phyloP scores from a whole-genome alignment of 2,113 vertebrate species.

The Himantopus leucocephalus region DNA sequence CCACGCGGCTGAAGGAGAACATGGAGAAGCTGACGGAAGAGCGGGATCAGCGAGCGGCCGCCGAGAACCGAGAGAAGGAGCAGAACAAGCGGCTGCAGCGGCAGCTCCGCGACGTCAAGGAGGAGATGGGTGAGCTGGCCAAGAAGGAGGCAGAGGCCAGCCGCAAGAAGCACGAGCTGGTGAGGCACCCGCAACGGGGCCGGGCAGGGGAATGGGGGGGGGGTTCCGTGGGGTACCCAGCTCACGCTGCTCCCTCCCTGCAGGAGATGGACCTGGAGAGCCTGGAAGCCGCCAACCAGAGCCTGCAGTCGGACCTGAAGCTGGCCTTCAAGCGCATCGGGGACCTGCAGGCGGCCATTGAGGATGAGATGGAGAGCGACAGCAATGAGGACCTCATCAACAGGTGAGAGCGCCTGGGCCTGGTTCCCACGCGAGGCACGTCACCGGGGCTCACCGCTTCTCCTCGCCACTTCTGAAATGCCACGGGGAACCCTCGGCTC shows the following conservation, averaged over 20 bases:
- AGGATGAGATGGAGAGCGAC: slow-evolving; percentile 98
- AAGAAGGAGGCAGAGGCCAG: slow-evolving; percentile 94
- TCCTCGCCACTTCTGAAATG: neutral
- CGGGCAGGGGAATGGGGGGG: accelerated
- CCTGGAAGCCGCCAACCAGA: slow-evolving; percentile 96
- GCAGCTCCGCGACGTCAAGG: slow-evolving; percentile 91
- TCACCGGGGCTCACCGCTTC: neutral
- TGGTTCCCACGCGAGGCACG: accelerated
- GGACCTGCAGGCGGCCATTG: slow-evolving; percentile 96
- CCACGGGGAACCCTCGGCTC: neutral
- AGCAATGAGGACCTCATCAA: slow-evolving; percentile 98
- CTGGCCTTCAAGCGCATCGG: slow-evolving; percentile 98
- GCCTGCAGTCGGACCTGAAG: slow-evolving; percentile 94
- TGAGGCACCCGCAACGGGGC: neutral
- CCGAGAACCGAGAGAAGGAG: slow-evolving; percentile 92
- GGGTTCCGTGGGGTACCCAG: accelerated
- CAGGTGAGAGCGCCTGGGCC: slow-evolving; percentile 77
- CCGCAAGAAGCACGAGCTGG: slow-evolving; percentile 96
- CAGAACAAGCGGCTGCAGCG: slow-evolving; percentile 94
- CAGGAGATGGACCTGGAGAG: slow-evolving; percentile 98
- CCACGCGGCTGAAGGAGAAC: slow-evolving; percentile 91
- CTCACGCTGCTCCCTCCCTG: neutral
- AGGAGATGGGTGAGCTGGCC: slow-evolving; percentile 90
- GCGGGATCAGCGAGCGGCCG: slow-evolving; percentile 85
- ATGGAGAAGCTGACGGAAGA: slow-evolving; percentile 95